These are phyloP conservation scores for Cercopithecus petaurista DNA, from an alignment of 2,797 vertebrate genomes.

Conservation along the genomic window DNA sequence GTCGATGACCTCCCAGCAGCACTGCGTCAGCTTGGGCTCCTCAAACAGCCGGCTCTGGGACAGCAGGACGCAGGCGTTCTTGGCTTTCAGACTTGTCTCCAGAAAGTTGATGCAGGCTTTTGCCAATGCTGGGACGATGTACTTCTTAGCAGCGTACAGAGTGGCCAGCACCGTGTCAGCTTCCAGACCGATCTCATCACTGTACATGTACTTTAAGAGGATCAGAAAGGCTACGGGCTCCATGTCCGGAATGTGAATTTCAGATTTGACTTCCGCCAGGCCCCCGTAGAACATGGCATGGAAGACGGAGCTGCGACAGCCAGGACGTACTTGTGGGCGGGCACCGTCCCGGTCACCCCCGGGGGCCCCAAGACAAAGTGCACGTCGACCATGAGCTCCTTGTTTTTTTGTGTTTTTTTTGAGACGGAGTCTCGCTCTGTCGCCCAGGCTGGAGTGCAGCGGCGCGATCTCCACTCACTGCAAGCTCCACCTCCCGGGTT, in stretches of 20 bases:
- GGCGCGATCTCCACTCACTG: no score
- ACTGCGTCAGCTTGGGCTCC: constrained; percentile 95
- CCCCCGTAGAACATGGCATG: constrained; percentile 99
- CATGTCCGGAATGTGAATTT: constrained; percentile 99
- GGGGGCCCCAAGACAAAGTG: constrained; percentile 95
- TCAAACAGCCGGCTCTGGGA: constrained; percentile 98
- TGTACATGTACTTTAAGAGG: constrained; percentile 98
- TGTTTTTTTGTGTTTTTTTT: constrained; percentile 84
- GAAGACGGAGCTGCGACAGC: constrained; percentile 98
- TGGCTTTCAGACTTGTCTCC: constrained; percentile 96
- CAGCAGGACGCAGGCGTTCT: constrained; percentile 96
- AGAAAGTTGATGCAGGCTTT: constrained; percentile 96
- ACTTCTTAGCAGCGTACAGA: constrained; percentile 98
- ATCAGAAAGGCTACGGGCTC: constrained; percentile 98
- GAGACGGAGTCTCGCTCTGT: no score
- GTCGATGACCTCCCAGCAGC: constrained; percentile 99
- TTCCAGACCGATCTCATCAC: constrained; percentile 97
- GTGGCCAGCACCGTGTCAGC: constrained; percentile 97
- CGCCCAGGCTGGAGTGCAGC: no score
- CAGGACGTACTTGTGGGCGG: constrained; percentile 99
- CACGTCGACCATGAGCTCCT: constrained; percentile 98
- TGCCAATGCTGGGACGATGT: constrained; percentile 95
- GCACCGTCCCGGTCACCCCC: constrained; percentile 92
- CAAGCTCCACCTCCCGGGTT: no score
- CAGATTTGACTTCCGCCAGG: constrained; percentile 95